Evolutionary conservation across 2,888 invertebrate genomes (phyloP), one percentile per base, ranked within the genome.

Genomic region (Lypha dubia): DNA sequence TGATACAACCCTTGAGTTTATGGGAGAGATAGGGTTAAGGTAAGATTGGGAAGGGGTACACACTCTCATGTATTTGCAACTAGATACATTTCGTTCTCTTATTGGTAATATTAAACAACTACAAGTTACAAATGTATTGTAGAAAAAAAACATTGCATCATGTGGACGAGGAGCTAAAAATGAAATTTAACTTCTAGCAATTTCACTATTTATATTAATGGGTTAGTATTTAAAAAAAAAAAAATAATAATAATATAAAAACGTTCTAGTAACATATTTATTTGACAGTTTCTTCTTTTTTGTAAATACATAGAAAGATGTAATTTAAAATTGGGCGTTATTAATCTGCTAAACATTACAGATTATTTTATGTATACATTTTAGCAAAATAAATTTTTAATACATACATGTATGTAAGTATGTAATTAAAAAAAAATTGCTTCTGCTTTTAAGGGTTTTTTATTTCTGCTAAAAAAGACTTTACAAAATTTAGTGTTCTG

Each of bases 401-500:
- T 38, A 51, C 24, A 35, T 60, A 46, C 7, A 49, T n/a, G n/a
- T n/a, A n/a, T n/a, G n/a, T n/a, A n/a, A n/a, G n/a, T n/a, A n/a
- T n/a, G n/a, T n/a, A n/a, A n/a, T n/a, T 38, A n/a, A 20, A 41
- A 44, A 46, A 74, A 62, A 24, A 24, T 1, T 44, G 13, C 38
- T 73, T 62, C 38, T 51, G 24, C 17, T 51, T 5, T 38, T n/a
- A 28, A 51, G 32, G 35, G 24, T 6, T n/a, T 44, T 53, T 74
- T 51, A 63, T 44, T 70, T 83, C 49, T 70, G 41, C 35, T 62
- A 49, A 15, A 60, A 80, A 81, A 81, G 17, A 44, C 28, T 38
- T n/a, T 65, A 77, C 71, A 68, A 76, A 71, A 71, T 38, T 41
- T 46, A 58, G 65, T 53, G 65, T 67, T 81, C 24, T 58, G 46